phyloP scores from a whole-genome alignment of 2,113 vertebrate species.

The Ptilonorhynchus violaceus region DNA sequence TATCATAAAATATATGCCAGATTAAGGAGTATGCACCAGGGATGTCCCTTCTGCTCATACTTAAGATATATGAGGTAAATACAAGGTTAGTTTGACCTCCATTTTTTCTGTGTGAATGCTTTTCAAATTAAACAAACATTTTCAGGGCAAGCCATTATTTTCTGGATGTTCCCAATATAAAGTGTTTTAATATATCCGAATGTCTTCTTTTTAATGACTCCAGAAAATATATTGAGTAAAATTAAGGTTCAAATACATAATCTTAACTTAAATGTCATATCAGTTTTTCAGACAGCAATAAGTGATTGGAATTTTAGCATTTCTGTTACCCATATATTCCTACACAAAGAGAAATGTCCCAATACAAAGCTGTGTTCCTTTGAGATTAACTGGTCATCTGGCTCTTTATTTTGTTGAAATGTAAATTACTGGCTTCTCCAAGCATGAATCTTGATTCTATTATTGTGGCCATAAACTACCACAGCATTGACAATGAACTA shows the following conservation, averaged over 20 bases:
- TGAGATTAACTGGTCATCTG: background rate
- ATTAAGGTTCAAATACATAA: background rate
- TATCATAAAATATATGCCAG: background rate
- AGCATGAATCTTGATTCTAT: background rate
- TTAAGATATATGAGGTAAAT: background rate
- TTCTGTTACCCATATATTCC: background rate
- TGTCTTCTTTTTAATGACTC: background rate
- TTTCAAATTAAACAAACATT: background rate
- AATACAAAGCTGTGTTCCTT: background rate
- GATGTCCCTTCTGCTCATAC: background rate
- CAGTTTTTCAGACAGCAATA: background rate
- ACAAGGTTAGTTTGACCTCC: background rate
- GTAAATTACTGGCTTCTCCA: background rate
- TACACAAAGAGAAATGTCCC: background rate
- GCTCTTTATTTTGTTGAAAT: background rate
- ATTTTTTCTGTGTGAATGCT: background rate
- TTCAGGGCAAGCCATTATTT: background rate
- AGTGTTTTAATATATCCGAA: background rate
- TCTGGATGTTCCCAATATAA: background rate
- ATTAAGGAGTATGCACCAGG: background rate
- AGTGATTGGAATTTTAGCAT: background rate
- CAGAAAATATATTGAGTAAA: background rate
- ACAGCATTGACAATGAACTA: background rate
- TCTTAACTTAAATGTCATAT: background rate
- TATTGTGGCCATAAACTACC: background rate